Evolutionary conservation across 2,888 invertebrate genomes (phyloP), one percentile per base, ranked within the genome.

Genomic region (Leptothorax acervorum): DNA sequence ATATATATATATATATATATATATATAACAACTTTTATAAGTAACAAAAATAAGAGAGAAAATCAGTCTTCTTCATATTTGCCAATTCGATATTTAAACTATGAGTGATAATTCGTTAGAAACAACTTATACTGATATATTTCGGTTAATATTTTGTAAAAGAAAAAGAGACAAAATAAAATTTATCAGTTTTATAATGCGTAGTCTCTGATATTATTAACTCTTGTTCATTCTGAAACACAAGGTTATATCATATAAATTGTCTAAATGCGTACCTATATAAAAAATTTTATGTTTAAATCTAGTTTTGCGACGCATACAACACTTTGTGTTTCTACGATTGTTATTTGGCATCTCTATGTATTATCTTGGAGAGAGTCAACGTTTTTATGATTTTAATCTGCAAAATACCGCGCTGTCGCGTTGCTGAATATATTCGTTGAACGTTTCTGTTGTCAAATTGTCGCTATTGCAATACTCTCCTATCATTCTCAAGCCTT

Each of bases 41-140:
- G 78, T 84, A 89, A 88, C 62, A 87, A 81, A 75, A 86, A 85
- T 86, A 48, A 62, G 79, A 91, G 85, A 92, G 73, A 89, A 92
- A 93, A 92, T 93, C 93, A 93, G 92, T 92, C 92, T 93, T 93
- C 87, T 89, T 88, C 82, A 82, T 75, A 86, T 84, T 84, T 84
- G 88, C 89, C 89, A 90, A 90, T 87, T 84, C 3, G 60, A 51
- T n/a, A 65, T 86, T 83, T 84, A 39, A 78, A 57, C 39, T 86
- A 79, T 55, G 68, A 84, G 82, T 82, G 66, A 84, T 48, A 83
- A 82, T 65, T 78, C 28, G 84, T 81, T 68, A 70, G 76, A 88
- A 85, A 89, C 53, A 31, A 73, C 28, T 85, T 83, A 86, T 62
- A 68, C 60, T 71, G 73, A 51, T 63, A 2, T n/a, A 74, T 66